Base-by-base conservation (phyloP, 2,797 vertebrate species). In the Eulemur coronatus region DNA sequence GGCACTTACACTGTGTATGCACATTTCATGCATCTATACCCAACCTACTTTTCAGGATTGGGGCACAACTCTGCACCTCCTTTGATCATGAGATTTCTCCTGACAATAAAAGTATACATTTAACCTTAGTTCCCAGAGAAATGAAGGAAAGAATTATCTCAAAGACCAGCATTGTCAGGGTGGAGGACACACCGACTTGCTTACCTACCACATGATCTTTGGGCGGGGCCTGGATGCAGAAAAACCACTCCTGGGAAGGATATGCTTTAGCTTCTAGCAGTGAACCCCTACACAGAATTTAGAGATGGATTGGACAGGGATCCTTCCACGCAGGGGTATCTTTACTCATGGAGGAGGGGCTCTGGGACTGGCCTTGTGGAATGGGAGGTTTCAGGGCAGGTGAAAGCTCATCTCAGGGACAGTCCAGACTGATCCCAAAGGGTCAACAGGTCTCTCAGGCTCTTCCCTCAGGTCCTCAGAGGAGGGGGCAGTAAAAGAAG, bases 151-250 rank as follows among this genome's bases (percentile, higher is more conserved):
- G 63, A 57, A 55, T 75, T 15, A 38, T 67, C 18, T 33, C 38
- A 67, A n/a, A 76, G 92, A 52, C 20, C 18, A 46, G 22, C 48
- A 46, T 9, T 38, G 48, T 18, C 38, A 33, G 48, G 30, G 33
- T n/a, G 24, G 26, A 50, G 28, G 38, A 13, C 38, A 55, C 10
- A 1, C 46, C 4, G 20, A 28, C 33, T 33, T 67, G 35, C 20
- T 38, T n/a, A 5, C n/a, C 3, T n/a, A 5, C n/a, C 3, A 3
- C 15, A 0, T 24, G 22, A 18, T n/a, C 59, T 15, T 2, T 10
- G 43, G 43, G n/a, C 4, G 93, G 17, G 24, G 10, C 46, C 69
- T 28, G 61, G 33, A 38, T 38, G 4, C 20, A 48, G 79, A 89
- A 84, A 72, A 48, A 1, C 13, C 12, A 35, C 5, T 14, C 55